These are phyloP conservation scores for Phalloptychus januarius DNA, from an alignment of 2,797 vertebrate species.

Conservation along the genomic window DNA sequence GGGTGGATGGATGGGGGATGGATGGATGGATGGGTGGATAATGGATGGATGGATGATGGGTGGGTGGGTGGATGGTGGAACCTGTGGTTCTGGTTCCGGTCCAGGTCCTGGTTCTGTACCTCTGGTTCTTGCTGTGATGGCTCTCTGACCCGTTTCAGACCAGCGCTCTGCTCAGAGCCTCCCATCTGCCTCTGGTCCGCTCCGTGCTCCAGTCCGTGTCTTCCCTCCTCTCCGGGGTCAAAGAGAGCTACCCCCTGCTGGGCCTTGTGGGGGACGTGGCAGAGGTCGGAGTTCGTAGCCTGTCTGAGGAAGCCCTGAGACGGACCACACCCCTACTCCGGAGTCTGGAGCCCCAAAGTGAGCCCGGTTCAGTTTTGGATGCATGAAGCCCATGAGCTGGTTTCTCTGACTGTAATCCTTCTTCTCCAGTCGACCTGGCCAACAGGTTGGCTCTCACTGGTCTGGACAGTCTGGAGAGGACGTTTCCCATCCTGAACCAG, in stretches of 20 bases:
- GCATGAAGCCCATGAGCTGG: background rate
- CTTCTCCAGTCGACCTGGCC: conserved; percentile 65
- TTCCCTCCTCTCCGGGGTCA: conserved; percentile 53
- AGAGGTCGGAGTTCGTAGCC: conserved; percentile 60
- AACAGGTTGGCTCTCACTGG: conserved; percentile 70
- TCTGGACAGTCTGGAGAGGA: conserved; percentile 72
- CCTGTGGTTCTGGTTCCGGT: background rate
- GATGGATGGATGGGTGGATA: background rate
- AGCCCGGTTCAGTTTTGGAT: background rate
- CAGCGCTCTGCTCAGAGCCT: conserved; percentile 56
- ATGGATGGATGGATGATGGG: background rate
- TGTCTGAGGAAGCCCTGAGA: conserved; percentile 58
- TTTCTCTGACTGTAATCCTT: background rate
- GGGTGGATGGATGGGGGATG: too few relatives aligned
- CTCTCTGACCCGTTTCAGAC: conserved; percentile 49
- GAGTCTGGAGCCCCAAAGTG: conserved; percentile 69
- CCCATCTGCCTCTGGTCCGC: conserved; percentile 70
- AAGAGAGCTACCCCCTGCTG: conserved; percentile 72
- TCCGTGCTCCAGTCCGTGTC: conserved; percentile 61
- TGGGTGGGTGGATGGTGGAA: background rate
- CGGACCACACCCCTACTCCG: conserved; percentile 58
- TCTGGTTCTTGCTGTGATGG: background rate
- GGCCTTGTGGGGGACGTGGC: conserved; percentile 66
- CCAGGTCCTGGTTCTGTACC: background rate
- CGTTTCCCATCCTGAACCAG: conserved; percentile 75